Evolutionary conservation across 1,140 invertebrate genomes (phyloP), one percentile per base, ranked within the genome.

Genomic region (Helicoverpa armigera): DNA sequence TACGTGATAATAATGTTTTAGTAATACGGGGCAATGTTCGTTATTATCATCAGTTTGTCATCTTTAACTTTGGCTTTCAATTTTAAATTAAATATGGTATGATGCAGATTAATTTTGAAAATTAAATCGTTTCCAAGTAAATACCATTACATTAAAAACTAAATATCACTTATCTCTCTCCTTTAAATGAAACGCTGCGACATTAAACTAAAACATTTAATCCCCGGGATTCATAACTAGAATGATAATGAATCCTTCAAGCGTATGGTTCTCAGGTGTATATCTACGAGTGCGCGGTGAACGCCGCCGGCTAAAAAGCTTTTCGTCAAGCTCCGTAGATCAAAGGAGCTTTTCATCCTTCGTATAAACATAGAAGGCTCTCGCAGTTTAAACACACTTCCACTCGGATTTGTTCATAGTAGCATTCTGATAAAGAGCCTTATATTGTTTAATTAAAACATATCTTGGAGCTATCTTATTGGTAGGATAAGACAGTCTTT

Each of bases 321-420:
- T 76, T 80, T 63, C 78, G 65, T 72, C 65, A 58, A 72, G 65
- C 29, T 56, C n/a, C 67, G 29, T n/a, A 73, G 54, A 72, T 73
- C 67, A 80, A 80, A 80, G 78, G 65, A 31, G 75, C 69, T 80
- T 72, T 58, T 61, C 69, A 61, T 72, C 78, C 67, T 73, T 80
- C 56, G 23, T 61, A 77, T 48, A 76, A 54, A 77, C 75, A 65
- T 77, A 75, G 35, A 23, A 50, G 51, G 60, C 75, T 77, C 60
- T 50, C 60, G 16, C 31, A 75, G 54, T 63, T 63, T 63, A 43
- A 50, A 67, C 56, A 78, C 65, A 60, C 35, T 35, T 4, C 53
- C 61, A 29, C 65, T 48, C 16, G 18, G 29, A 69, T 69, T 70
- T 79, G 58, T 54, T 74, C 50, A 18, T 54, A 67, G 61, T 77